Base-by-base conservation (phyloP, 2,888 invertebrate genomes). In the Eledona agricola region DNA sequence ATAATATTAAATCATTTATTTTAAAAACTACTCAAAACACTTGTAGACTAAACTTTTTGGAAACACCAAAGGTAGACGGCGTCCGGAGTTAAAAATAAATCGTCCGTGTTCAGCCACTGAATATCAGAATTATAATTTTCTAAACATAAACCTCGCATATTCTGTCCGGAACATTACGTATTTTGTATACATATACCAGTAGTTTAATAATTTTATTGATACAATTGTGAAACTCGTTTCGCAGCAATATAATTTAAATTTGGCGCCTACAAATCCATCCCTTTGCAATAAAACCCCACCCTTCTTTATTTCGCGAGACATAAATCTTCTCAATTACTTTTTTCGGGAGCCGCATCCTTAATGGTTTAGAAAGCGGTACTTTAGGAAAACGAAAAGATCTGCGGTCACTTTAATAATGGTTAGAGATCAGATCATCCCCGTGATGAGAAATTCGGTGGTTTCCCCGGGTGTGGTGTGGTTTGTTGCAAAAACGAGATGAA, bases 401-500 rank as follows among this genome's bases (percentile, higher is more conserved):
- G 17, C 43, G 43, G 43, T 43, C 22, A 31, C 22, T 43, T 31
- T 31, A 29, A 26, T 17, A n/a, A n/a, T 28, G 26, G 34, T 5
- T 16, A 10, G 3, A 16, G 25, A 38, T 23, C 25, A 38, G 17
- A 35, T 13, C 13, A 17, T 15, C 3, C 16, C 15, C 22, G 45
- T 45, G 34, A 34, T 34, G 34, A 34, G 19, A 40, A 42, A 42
- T 42, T 20, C 29, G 29, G 22, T 28, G 29, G 42, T 28, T 17
- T 7, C 20, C 20, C 12, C 12, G 34, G 10, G 34, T 34, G 19
- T 20, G 13, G 17, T n/a, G 28, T 40, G 42, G 42, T 16, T 38
- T 20, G 19, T 29, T 13, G 25, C 46, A 51, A 51, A 51, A 51
- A 51, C 51, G 43, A 43, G 51, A 38, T 46, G 46, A 46, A 45